Percentiles rank a stretch among this genome's conserved stretches.
Evolutionary conservation across 2,113 vertebrate genomes (phyloP).

Genomic region (Microtus oregoni): DNA sequence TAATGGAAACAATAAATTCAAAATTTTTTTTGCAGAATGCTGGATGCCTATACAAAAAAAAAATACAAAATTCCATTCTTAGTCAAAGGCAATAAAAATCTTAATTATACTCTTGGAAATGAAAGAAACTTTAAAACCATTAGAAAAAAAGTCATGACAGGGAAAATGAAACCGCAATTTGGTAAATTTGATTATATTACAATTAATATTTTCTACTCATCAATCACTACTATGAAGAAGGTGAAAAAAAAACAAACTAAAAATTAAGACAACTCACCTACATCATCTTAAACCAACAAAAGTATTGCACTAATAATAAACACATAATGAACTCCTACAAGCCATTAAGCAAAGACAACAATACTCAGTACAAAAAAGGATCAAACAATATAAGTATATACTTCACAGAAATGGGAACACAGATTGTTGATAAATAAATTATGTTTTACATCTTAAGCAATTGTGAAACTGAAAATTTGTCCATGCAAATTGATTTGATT

Average conservation of each 20-base stretch:
- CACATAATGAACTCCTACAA: neutral
- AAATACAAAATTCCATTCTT: neutral
- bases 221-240: neutral
- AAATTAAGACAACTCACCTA: neutral
- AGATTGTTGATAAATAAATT: neutral
- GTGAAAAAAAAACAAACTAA: neutral
- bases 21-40: neutral
- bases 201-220: neutral
- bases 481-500: neutral
- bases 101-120: neutral
- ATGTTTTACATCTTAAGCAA: neutral
- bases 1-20: constrained; percentile 13
- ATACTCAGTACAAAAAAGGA: fast-evolving
- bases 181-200: neutral
- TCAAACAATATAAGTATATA: neutral
- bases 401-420: neutral
- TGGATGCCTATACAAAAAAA: neutral
- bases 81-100: neutral
- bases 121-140: neutral
- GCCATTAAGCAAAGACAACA: neutral
- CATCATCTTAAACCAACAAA: neutral
- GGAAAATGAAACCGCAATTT: neutral
- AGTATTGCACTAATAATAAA: neutral
- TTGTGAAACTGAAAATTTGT: neutral
- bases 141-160: neutral